Base-by-base conservation (phyloP, 2,113 vertebrate genomes). In the Geococcyx californianus region DNA sequence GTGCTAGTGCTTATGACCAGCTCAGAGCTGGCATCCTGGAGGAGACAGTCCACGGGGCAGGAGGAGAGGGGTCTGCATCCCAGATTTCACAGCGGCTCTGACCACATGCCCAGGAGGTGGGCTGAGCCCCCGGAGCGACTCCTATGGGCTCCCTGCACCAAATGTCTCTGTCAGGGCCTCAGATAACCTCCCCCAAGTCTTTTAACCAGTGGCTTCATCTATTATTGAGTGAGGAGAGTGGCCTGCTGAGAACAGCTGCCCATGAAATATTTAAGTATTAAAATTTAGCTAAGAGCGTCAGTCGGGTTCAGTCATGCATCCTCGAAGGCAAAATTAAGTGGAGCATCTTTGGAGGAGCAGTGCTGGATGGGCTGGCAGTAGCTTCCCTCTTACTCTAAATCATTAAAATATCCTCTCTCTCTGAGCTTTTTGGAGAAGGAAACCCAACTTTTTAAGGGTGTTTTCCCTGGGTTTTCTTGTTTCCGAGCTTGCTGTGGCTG, bases 251-350 rank as follows among this genome's bases (percentile, higher is more conserved):
- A 97, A 84, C 91, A 94, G 88, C 94, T 95, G 94, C 93, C 72
- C 94, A 97, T 98, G 94, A 98, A 97, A 97, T 97, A 97, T 97
- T 97, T 54, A 98, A 80, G 91, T 72, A n/a, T 89, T 84, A 93
- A 96, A 94, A 95, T 64, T 78, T 87, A 90, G 96, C 96, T 93
- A 67, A 93, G 94, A 96, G 94, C 59, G 2, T 90, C 80, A 33
- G 49, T 79, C 49, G 72, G 60, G 75, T 40, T 92, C 87, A 63
- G 82, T 73, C 89, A 81, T 95, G 97, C 92, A 25, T 97, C 93
- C 55, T 54, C 36, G 40, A 67, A 96, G 92, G 89, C 51, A 80
- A 44, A 85, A 70, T 83, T 51, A 88, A 97, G 93, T 72, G 67
- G 84, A 92, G 90, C 66, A 10, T 63, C 91, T 90, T 85, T 20